Percentiles rank a stretch among this genome's conserved stretches.
Conservation (phyloP, 2,797 vertebrate genomes). For the Cirrhinus molitorella region DNA sequence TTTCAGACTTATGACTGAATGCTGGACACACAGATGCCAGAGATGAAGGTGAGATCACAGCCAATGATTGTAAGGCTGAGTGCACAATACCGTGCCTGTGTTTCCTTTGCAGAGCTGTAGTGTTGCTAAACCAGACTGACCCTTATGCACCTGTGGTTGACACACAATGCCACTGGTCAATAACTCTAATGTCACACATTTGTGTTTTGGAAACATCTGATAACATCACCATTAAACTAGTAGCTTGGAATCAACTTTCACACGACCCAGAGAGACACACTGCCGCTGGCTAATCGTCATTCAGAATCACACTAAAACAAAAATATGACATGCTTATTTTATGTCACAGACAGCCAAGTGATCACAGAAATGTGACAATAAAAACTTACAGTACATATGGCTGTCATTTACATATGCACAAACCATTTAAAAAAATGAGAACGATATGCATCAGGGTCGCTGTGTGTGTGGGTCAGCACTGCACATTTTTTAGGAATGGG, state of each 20-base stretch:
- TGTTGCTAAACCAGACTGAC: not conserved
- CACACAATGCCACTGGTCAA: not conserved
- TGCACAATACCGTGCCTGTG: not conserved
- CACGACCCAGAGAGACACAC: not conserved
- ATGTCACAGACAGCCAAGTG: not conserved
- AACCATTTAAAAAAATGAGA: not conserved
- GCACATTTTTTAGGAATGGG: conserved; percentile 51
- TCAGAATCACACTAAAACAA: not conserved
- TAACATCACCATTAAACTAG: not conserved
- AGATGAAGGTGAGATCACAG: conserved; percentile 20
- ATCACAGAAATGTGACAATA: not conserved
- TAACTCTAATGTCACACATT: conserved; percentile 8
- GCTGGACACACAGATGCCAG: conserved; percentile 11
- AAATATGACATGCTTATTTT: not conserved
- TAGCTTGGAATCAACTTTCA: not conserved
- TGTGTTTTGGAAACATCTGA: not conserved
- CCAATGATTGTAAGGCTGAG: conserved; percentile 3
- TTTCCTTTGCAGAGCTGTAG: not conserved
- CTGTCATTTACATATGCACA: not conserved
- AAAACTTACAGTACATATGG: not conserved
- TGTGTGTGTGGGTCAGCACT: conserved; percentile 46
- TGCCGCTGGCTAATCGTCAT: not conserved
- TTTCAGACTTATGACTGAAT: not conserved
- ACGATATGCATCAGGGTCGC: not conserved
- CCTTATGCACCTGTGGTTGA: not conserved